These are phyloP conservation scores for Acronicta aceris DNA, from an alignment of 2,888 invertebrate species.

Conservation along the genomic window DNA sequence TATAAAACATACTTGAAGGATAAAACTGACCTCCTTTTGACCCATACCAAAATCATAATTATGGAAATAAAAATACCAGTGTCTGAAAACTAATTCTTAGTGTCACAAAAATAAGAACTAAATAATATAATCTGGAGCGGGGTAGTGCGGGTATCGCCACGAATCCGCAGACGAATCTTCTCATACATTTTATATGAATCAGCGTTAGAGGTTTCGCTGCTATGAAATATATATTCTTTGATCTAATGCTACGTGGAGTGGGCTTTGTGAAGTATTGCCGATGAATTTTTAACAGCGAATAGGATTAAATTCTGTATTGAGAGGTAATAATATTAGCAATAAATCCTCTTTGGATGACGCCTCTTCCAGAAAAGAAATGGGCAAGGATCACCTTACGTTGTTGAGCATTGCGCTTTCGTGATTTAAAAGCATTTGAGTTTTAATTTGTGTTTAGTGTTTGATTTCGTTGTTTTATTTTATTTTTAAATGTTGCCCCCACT, in stretches of 20 bases:
- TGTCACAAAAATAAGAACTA: not conserved
- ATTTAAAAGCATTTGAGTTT: no score
- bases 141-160: slow-evolving; percentile 20
- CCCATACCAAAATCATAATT: no score
- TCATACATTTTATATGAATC: slow-evolving; percentile 47
- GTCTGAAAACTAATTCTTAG: not conserved
- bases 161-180: slow-evolving; percentile 13
- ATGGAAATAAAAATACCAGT: not conserved
- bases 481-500: no score
- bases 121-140: not conserved
- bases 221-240: slow-evolving; percentile 42
- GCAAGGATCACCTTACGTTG: no score
- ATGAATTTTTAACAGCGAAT: slow-evolving; percentile 11
- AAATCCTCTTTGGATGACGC: no score
- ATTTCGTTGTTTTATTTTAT: no score
- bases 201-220: slow-evolving; percentile 2
- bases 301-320: slow-evolving; percentile 1
- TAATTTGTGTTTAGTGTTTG: no score
- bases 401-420: no score
- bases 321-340: not conserved
- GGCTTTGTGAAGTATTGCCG: slow-evolving; percentile 17
- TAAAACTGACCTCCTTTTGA: no score
- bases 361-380: no score
- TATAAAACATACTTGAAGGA: no score
- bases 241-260: slow-evolving; percentile 13